phyloP scores from a whole-genome alignment of 30 jellyfish, hydroid and myxozoan genomes.

The Aurelia coerulea region DNA sequence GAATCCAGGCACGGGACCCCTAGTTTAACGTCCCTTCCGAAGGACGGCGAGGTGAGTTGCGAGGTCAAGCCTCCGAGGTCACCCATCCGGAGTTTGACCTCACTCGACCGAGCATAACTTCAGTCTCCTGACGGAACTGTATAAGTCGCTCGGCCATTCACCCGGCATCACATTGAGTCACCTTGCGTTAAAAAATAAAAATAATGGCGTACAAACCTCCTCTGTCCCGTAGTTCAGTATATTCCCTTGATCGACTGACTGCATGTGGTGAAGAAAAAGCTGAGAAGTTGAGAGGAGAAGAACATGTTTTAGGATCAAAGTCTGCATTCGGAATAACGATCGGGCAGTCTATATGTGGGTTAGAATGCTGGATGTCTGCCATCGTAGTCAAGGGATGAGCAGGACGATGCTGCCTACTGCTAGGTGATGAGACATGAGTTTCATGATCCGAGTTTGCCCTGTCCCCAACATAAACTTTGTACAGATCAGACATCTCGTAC shows the following conservation, averaged over 20 bases:
- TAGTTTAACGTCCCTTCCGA: no score
- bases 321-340: slow-evolving; percentile 98
- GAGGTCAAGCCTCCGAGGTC: no score
- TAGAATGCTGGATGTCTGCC: slow-evolving; percentile 83
- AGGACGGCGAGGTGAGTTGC: no score
- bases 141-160: no score
- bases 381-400: slow-evolving; percentile 75
- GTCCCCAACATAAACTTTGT: slow-evolving; percentile 77
- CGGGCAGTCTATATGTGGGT: slow-evolving; percentile 98
- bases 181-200: not conserved
- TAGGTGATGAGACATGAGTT: slow-evolving; percentile 45
- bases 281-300: slow-evolving; percentile 58
- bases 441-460: slow-evolving; percentile 32
- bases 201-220: slow-evolving; percentile 8
- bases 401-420: slow-evolving; percentile 41
- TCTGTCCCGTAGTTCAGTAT: not conserved
- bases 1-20: no score
- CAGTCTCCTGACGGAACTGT: no score
- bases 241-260: not conserved
- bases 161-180: not conserved
- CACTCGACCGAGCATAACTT: no score
- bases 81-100: no score
- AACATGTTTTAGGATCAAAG: slow-evolving; percentile 87
- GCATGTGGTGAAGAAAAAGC: slow-evolving; percentile 46
- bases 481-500: slow-evolving; percentile 74